phyloP scores from a whole-genome alignment of 1,140 invertebrate species.

The Heliconius eleuchia region DNA sequence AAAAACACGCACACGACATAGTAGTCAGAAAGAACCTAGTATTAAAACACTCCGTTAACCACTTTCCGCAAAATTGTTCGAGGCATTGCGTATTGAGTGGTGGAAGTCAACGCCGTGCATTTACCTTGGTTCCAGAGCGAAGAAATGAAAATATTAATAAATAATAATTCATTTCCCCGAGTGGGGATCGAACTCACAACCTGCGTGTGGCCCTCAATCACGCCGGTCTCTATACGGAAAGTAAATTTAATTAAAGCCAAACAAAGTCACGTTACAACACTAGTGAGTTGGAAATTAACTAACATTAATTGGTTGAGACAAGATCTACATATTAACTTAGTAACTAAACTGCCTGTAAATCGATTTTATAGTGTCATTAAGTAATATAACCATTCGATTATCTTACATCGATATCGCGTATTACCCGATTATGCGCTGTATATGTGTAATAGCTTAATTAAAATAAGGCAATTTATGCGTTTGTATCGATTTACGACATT shows the following conservation, averaged over 20 bases:
- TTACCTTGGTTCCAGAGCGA: no score
- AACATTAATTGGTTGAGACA: conserved; percentile 4
- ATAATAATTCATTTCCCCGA: no score
- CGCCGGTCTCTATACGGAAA: no score
- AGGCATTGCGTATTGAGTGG: no score
- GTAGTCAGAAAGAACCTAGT: no score
- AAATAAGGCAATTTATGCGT: background rate
- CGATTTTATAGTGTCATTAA: conserved; percentile 10
- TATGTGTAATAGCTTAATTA: background rate
- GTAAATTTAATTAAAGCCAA: background rate
- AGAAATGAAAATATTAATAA: no score
- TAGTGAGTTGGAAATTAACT: background rate
- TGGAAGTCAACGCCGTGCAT: no score
- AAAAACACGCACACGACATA: no score
- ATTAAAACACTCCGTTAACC: no score
- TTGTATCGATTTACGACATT: background rate
- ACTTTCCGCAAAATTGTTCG: no score
- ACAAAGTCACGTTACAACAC: background rate
- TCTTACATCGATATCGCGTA: conserved; percentile 8
- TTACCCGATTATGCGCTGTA: conserved; percentile 6
- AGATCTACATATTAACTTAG: conserved; percentile 10
- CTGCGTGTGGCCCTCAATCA: no score
- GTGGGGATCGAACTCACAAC: no score
- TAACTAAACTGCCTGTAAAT: conserved; percentile 11
- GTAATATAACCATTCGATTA: conserved; percentile 6